These are phyloP conservation scores for Drosophila subquinaria DNA, from an alignment of 2,888 invertebrate species.

Conservation along the genomic window DNA sequence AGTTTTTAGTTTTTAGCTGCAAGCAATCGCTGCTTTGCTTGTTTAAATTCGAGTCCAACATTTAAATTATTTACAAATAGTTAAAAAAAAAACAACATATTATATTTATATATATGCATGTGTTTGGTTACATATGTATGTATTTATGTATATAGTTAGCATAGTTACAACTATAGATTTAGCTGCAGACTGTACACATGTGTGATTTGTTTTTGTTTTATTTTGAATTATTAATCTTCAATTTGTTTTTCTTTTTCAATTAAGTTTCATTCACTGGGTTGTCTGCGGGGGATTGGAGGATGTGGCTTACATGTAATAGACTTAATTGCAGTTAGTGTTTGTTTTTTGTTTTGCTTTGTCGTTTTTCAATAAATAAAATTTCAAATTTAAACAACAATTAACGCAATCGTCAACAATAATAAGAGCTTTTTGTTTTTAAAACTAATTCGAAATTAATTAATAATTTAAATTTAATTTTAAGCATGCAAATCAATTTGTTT, in stretches of 20 bases:
- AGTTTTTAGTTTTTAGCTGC: constrained; percentile 50
- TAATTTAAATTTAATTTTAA: constrained; percentile 34
- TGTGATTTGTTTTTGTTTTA: constrained; percentile 8
- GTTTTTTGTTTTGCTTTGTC: constrained; percentile 38
- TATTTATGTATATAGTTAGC: constrained; percentile 34
- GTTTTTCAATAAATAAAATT: constrained; percentile 42
- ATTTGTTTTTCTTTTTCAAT: constrained; percentile 30
- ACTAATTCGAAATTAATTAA: constrained; percentile 42
- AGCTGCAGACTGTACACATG: constrained; percentile 50
- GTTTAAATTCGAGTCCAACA: constrained; percentile 79
- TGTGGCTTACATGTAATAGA: constrained; percentile 41
- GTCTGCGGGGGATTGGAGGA: constrained; percentile 17
- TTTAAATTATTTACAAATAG: constrained; percentile 79
- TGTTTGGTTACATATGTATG: constrained; percentile 21
- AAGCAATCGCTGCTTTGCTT: constrained; percentile 54
- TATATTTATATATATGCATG: constrained; percentile 31
- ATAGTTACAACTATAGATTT: constrained; percentile 54
- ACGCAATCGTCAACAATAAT: constrained; percentile 51
- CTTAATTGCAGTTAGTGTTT: constrained; percentile 49
- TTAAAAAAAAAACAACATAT: constrained; percentile 58
- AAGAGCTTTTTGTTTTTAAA: constrained; percentile 30
- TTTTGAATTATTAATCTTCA: constrained; percentile 37
- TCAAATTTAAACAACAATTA: constrained; percentile 39
- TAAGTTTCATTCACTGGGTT: constrained; percentile 60
- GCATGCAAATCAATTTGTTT: constrained; percentile 51